A percentile compares a stretch with the other conserved stretches of the same genome.
Evolutionary conservation across 2,113 vertebrate genomes (phyloP).

Genomic region (Argyrosomus japonicus): DNA sequence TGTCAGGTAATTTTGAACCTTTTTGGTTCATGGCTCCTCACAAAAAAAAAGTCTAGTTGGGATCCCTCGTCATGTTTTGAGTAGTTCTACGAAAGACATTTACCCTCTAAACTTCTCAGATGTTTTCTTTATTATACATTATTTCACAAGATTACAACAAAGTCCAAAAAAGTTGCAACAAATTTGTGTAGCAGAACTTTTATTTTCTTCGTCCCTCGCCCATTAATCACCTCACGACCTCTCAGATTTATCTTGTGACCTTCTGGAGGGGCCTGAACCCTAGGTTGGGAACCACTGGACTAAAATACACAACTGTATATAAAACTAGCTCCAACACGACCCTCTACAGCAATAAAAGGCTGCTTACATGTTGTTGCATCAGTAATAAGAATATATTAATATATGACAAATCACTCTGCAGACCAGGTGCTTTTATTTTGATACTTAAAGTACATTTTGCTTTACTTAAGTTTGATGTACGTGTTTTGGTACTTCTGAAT

Average conservation of each 20-base stretch:
- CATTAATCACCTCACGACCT: not conserved
- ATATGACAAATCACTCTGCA: not conserved
- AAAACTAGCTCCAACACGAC: not conserved
- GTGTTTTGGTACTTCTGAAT: not conserved
- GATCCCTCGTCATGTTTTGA: too few species aligned
- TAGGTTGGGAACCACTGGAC: not conserved
- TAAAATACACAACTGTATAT: constrained; percentile 12
- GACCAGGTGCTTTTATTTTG: not conserved
- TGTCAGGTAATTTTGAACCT: too few species aligned
- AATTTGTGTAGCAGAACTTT: not conserved
- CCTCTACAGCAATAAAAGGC: not conserved
- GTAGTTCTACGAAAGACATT: not conserved
- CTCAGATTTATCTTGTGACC: not conserved
- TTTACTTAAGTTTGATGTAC: too few species aligned
- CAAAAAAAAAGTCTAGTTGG: too few species aligned
- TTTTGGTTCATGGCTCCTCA: too few species aligned
- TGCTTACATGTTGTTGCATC: not conserved
- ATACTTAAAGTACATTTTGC: too few species aligned
- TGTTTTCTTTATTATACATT: not conserved
- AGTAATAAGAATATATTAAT: not conserved
- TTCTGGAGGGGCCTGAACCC: not conserved
- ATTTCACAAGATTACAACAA: not conserved
- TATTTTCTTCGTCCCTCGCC: not conserved
- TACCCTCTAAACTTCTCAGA: not conserved
- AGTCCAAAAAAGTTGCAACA: not conserved